Evolutionary conservation across 2,797 vertebrate genomes (phyloP).

Genomic region (Peromyscus aztecus): DNA sequence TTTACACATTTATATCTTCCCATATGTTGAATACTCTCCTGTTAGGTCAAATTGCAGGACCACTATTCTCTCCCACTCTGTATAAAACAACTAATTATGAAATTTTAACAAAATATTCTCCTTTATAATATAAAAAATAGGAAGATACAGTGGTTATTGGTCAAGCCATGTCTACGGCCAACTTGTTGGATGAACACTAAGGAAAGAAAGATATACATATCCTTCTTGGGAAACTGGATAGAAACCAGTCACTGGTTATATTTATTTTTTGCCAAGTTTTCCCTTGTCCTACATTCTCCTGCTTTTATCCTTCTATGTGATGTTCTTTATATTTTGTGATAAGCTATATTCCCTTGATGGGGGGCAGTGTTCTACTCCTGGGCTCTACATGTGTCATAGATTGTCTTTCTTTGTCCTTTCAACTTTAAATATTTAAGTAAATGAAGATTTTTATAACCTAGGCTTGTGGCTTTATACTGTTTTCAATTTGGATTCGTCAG

Average conservation of each 20-base stretch:
- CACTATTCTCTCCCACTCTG: fast-evolving
- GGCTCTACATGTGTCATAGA: background rate
- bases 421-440: background rate
- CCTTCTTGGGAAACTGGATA: background rate
- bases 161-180: background rate
- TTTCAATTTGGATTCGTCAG: conserved; percentile 11
- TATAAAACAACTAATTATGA: background rate
- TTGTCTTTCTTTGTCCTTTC: background rate
- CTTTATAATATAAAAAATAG: background rate
- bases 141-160: background rate
- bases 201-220: background rate
- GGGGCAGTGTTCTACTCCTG: background rate
- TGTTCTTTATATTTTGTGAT: background rate
- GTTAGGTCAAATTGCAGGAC: background rate
- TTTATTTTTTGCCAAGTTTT: background rate
- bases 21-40: background rate
- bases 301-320: background rate
- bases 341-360: background rate
- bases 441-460: background rate
- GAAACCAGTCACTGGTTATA: background rate
- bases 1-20: background rate
- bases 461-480: background rate
- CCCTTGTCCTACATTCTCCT: background rate
- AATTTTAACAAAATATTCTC: background rate
- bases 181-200: fast-evolving